Percentiles rank a stretch among this genome's conserved stretches.
Evolutionary conservation across 2,888 invertebrate genomes (phyloP).

Genomic region (Asteroscopus sphinx): DNA sequence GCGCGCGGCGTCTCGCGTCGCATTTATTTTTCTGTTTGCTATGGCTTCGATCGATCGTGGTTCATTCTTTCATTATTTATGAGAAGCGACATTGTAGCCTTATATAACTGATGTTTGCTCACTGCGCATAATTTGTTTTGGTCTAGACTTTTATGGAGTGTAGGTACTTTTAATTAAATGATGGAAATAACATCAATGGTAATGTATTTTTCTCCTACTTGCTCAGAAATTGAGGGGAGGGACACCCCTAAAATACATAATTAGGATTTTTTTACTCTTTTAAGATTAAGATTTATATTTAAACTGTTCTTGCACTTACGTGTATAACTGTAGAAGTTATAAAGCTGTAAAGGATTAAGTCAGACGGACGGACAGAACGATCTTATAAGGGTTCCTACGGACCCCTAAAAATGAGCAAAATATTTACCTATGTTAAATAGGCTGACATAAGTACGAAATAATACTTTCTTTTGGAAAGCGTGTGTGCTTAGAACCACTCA

Average conservation of each 20-base stretch:
- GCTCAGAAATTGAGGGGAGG: no score
- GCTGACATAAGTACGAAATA: constrained; percentile 1
- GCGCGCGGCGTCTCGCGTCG: neutral
- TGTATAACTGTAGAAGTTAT: no score
- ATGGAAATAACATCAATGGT: neutral
- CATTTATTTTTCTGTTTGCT: constrained; percentile 8
- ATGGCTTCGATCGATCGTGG: neutral
- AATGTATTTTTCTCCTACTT: no score
- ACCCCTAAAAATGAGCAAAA: neutral
- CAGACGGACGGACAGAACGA: no score
- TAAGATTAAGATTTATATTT: no score
- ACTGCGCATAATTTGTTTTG: neutral
- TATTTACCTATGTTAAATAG: constrained; percentile 13
- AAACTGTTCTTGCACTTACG: no score
- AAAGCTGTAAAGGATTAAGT: no score
- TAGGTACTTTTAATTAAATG: neutral
- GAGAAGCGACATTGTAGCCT: neutral
- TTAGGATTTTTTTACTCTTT: no score
- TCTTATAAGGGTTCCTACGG: no score
- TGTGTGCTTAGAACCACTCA: constrained; percentile 46
- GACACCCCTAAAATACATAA: no score
- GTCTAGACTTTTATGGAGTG: no score
- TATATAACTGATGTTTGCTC: neutral
- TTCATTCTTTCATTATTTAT: neutral
- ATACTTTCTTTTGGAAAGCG: constrained; percentile 20